A percentile compares a stretch with the other conserved stretches of the same genome.
These are phyloP conservation scores for Chionodraco myersi DNA, from an alignment of 2,113 vertebrate species.

Conservation along the genomic window DNA sequence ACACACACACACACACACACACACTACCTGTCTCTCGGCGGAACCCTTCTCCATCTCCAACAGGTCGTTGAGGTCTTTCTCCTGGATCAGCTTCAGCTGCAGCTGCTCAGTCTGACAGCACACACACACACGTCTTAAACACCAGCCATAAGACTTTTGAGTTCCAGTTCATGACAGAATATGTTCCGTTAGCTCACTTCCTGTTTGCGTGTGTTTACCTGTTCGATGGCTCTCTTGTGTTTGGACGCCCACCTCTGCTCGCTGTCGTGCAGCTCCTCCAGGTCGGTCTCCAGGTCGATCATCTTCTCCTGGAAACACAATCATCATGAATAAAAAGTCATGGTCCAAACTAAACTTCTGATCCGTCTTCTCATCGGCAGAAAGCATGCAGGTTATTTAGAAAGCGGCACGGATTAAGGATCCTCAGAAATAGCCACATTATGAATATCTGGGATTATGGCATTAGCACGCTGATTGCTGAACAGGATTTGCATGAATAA, in stretches of 20 bases:
- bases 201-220: slow-evolving; percentile 63
- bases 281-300: slow-evolving; percentile 81
- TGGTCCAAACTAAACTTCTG: not conserved
- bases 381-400: slow-evolving; percentile 19
- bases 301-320: slow-evolving; percentile 77
- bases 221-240: slow-evolving; percentile 81
- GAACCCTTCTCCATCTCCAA: slow-evolving; percentile 78
- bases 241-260: slow-evolving; percentile 81
- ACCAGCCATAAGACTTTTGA: not conserved
- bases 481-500: slow-evolving; percentile 71
- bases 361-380: slow-evolving; percentile 7
- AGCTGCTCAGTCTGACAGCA: slow-evolving; percentile 79
- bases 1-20: slow-evolving; percentile 41
- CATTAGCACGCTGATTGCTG: slow-evolving; percentile 46
- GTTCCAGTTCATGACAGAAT: not conserved
- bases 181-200: too few relatives aligned
- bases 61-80: slow-evolving; percentile 82
- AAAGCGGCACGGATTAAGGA: slow-evolving; percentile 34
- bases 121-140: not conserved
- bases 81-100: slow-evolving; percentile 83
- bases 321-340: not conserved
- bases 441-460: slow-evolving; percentile 61
- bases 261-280: slow-evolving; percentile 84
- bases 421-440: slow-evolving; percentile 45
- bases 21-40: slow-evolving; percentile 82